These are phyloP conservation scores for Esperia sulphurella DNA, from an alignment of 2,888 invertebrate species.

Conservation along the genomic window DNA sequence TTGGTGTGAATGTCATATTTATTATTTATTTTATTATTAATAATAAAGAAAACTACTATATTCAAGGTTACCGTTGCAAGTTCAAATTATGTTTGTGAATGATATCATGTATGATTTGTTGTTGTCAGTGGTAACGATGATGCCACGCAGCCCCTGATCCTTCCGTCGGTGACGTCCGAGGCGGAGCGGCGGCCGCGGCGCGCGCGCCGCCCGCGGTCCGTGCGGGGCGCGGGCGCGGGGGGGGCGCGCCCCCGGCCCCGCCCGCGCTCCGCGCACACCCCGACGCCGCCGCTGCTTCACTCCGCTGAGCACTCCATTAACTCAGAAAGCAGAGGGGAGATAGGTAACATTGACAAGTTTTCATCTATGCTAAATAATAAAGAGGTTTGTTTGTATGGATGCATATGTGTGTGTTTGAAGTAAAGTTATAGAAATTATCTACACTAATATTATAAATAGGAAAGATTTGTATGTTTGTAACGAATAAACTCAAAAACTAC, in stretches of 20 bases:
- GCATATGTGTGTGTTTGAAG: too few species aligned
- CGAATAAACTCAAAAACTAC: too few species aligned
- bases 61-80: too few species aligned
- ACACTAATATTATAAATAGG: too few species aligned
- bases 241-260: conserved; percentile 9
- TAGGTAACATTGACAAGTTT: conserved; percentile 31
- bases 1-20: too few species aligned
- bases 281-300: conserved; percentile 10
- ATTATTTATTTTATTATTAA: too few species aligned
- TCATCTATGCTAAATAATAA: not conserved
- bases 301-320: conserved; percentile 69
- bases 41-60: too few species aligned
- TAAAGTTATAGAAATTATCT: too few species aligned
- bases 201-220: conserved; percentile 17
- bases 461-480: too few species aligned
- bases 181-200: conserved; percentile 28
- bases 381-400: too few species aligned
- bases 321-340: conserved; percentile 46
- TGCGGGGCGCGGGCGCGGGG: conserved; percentile 7
- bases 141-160: conserved; percentile 32
- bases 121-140: conserved; percentile 11
- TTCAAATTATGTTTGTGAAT: too few species aligned
- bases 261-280: not conserved
- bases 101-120: not conserved
- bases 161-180: conserved; percentile 12